phyloP scores from a whole-genome alignment of 2,797 vertebrate species.

The Delichon dasypus region DNA sequence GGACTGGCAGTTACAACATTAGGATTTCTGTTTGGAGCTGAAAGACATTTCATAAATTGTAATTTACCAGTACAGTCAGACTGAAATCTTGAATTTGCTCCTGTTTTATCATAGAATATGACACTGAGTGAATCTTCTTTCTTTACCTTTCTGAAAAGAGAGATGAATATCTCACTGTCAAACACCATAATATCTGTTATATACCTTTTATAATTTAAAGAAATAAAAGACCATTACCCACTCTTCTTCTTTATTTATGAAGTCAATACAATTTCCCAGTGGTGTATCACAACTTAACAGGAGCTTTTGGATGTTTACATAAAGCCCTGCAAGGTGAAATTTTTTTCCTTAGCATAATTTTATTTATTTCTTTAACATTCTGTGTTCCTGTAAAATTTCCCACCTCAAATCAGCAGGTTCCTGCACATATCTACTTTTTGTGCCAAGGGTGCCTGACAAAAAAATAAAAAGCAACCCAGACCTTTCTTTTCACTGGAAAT shows the following conservation, averaged over 20 bases:
- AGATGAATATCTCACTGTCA: not conserved
- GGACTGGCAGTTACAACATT: not conserved
- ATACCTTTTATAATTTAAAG: not conserved
- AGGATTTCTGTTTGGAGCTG: not conserved
- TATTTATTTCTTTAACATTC: not conserved
- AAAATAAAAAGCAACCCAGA: not conserved
- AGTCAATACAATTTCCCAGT: not conserved
- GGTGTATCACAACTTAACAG: not conserved
- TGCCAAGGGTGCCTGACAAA: not conserved
- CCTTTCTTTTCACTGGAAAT: not conserved
- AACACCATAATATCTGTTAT: not conserved
- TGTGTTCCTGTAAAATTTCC: not conserved
- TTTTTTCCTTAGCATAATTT: not conserved
- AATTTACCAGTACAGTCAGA: not conserved
- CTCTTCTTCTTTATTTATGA: not conserved
- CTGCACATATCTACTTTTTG: not conserved
- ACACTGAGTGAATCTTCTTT: not conserved
- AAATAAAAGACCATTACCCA: not conserved
- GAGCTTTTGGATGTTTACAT: not conserved
- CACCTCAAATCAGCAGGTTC: not conserved
- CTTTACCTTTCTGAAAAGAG: not conserved
- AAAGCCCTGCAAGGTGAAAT: not conserved
- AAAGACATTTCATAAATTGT: not conserved
- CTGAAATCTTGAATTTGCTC: not conserved
- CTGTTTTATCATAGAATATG: not conserved